Percentiles rank a stretch among this genome's conserved stretches.
These are phyloP conservation scores for Stegophylla sp. DNA, from an alignment of 2,888 invertebrate species.

Conservation along the genomic window DNA sequence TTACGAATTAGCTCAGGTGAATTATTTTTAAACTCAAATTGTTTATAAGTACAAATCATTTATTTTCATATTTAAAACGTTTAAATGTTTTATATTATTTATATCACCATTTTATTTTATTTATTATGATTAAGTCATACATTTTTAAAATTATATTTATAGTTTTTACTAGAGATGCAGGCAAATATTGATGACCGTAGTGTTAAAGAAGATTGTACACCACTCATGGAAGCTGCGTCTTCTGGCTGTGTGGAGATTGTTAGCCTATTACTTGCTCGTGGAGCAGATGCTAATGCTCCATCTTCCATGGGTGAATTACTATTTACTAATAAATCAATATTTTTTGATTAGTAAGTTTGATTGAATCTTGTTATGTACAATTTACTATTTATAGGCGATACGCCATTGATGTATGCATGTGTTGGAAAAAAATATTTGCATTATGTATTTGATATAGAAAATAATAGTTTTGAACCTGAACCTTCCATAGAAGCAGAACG, in stretches of 20 bases:
- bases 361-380: background rate
- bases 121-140: background rate
- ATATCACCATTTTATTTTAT: background rate
- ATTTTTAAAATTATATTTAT: constrained; percentile 61
- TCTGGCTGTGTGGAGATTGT: constrained; percentile 94
- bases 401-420: constrained; percentile 95
- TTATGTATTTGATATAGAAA: constrained; percentile 92
- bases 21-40: too few relatives aligned
- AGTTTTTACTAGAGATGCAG: constrained; percentile 94
- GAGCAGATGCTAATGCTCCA: constrained; percentile 91
- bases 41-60: too few relatives aligned
- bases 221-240: constrained; percentile 96
- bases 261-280: constrained; percentile 83
- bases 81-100: too few relatives aligned
- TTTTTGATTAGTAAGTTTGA: background rate
- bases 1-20: constrained; percentile 93
- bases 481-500: constrained; percentile 99
- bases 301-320: constrained; percentile 77
- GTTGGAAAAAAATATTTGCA: constrained; percentile 87
- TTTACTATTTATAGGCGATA: constrained; percentile 73
- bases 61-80: too few relatives aligned
- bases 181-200: constrained; percentile 97
- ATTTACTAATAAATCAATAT: background rate
- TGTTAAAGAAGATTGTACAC: constrained; percentile 96
- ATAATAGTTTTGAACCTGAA: constrained; percentile 99